Base-by-base conservation (phyloP, 1,140 invertebrate species). In the Calephelis virginiensis region DNA sequence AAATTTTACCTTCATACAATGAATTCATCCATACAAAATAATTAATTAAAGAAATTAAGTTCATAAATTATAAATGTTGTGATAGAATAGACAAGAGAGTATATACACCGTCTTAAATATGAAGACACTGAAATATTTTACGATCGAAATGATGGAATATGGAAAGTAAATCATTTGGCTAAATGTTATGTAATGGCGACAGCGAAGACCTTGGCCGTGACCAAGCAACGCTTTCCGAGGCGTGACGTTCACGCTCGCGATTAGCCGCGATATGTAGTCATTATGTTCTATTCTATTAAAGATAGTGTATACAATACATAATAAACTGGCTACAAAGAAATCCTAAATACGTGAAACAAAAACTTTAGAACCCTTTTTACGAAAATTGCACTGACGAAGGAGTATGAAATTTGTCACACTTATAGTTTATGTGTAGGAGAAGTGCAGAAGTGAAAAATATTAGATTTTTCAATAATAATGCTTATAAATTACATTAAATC, bases 141-240 rank as follows among this genome's bases (percentile, higher is more conserved):
- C 50, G 53, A 59, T 37, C 63, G 50, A 8, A 13, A 59, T 40
- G 61, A 69, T 72, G 56, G 67, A 68, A 62, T 61, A 61, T 66
- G 65, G 59, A 72, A 68, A 69, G 70, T 78, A 80, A 77, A 78
- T 80, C 72, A 78, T 80, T 81, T 83, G 78, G 74, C 73, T 74
- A 74, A 75, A 65, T 63, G 77, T 90, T 88, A 87, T 76, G 75
- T 86, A 90, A 90, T 79, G 75, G 70, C 73, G 74, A 80, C 73
- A 78, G 72, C 73, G 73, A 67, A 84, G 81, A 84, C 87, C 86
- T 89, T 89, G 86, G 86, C 86, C 87, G 79, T 90, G 86, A 90
- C 86, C 87, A 88, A 76, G 74, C 72, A 76, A 80, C 83, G 75
- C 72, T 84, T 82, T 71, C 79, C 81, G 78, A 79, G 83, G 72